Base-by-base conservation (phyloP, 2,113 vertebrate species). In the Mirounga angustirostris region DNA sequence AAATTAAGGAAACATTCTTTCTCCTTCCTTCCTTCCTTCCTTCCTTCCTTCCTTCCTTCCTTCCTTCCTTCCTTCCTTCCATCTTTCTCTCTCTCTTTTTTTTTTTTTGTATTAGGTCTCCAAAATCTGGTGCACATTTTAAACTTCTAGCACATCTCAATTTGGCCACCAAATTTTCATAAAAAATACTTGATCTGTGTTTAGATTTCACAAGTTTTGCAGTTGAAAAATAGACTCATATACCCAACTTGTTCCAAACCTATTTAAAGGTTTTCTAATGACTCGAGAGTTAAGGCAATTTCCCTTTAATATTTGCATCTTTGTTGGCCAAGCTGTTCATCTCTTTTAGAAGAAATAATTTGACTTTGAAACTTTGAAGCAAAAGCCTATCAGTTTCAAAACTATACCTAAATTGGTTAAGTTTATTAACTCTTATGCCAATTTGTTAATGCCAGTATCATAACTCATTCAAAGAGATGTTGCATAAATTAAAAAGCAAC, bases 381-480 rank as follows among this genome's bases (percentile, higher is more conserved):
- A 84, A 91, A 93, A 81, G 30, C 18, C 16, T 61, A 28, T n/a
- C 21, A 58, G 21, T 90, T 89, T 97, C 26, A 93, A 86, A 92
- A 80, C 36, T 73, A n/a, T 8, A 36, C 4, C 12, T 63, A 73
- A 18, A 3, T 80, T 74, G 6, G 30, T 84, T 79, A 84, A 40
- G 89, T 59, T 74, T 94, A 96, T 65, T 78, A 86, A 69, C 21
- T 65, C 2, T 69, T 88, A 10, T 58, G 7, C 8, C n/a, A 78
- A 16, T 33, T 74, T 73, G 54, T 83, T 71, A 91, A 86, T 71
- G 26, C 2, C 24, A 65, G 3, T 79, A 58, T 79, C 69, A 69
- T 50, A 89, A n/a, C 26, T 88, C 82, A 61, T 65, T 82, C 54
- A 92, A 84, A 71, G 13, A 24, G 10, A 22, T 73, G 3, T 54